phyloP scores from a whole-genome alignment of 2,797 vertebrate species.

The Clarias fuscus region DNA sequence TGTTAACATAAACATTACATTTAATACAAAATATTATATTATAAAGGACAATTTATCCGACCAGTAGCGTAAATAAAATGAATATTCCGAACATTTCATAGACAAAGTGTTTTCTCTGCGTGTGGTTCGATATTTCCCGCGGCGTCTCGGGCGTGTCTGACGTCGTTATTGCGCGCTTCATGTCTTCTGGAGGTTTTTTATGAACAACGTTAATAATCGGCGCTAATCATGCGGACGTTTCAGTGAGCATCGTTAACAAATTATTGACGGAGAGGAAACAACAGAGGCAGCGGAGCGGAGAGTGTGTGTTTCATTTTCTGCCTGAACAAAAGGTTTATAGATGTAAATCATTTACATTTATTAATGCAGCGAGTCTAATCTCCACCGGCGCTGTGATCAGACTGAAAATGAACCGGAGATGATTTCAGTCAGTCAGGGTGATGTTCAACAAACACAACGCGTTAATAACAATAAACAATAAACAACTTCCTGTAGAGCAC shows the following conservation, averaged over 20 bases:
- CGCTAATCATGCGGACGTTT: constrained; percentile 1
- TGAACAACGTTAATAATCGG: not conserved
- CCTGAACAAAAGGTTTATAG: constrained; percentile 12
- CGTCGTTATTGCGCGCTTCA: not conserved
- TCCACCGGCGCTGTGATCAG: constrained; percentile 5
- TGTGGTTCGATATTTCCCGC: not conserved
- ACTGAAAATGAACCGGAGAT: not conserved
- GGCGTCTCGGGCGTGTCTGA: not conserved
- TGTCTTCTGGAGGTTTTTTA: constrained; percentile 3
- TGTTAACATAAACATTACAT: too few species aligned
- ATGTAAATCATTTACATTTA: constrained; percentile 6
- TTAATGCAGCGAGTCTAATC: not conserved
- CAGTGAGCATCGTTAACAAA: not conserved
- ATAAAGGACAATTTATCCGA: not conserved
- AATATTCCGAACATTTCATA: not conserved
- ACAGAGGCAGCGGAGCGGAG: not conserved
- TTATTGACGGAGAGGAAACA: constrained; percentile 6
- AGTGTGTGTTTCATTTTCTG: not conserved
- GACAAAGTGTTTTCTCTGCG: not conserved
- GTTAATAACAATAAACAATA: not conserved
- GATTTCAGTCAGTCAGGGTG: not conserved
- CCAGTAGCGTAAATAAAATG: not conserved
- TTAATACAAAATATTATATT: too few species aligned
- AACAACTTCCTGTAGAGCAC: not conserved
- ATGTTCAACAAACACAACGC: not conserved